A percentile compares a stretch with the other conserved stretches of the same genome.
These are phyloP conservation scores for Tachysurus vachellii DNA, from an alignment of 2,113 vertebrate species.

Conservation along the genomic window DNA sequence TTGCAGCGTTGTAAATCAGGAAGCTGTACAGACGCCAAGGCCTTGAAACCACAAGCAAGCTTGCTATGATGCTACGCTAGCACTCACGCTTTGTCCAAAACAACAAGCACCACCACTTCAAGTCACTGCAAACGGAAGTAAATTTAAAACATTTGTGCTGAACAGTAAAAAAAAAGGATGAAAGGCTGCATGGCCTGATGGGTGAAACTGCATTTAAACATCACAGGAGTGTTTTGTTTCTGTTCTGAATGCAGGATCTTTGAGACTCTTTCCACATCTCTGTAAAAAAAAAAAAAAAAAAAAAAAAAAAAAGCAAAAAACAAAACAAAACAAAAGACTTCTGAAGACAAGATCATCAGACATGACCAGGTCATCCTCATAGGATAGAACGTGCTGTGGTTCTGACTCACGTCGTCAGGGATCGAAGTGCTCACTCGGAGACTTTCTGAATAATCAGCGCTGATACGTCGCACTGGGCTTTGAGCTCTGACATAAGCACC, in stretches of 20 bases:
- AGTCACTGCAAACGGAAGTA: neutral
- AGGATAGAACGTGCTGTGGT: neutral
- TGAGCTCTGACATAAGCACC: slow-evolving; percentile 21
- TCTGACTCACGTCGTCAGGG: neutral
- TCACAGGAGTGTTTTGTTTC: neutral
- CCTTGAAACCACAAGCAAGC: slow-evolving; percentile 6
- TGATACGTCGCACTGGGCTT: neutral
- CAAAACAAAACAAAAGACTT: too few relatives aligned
- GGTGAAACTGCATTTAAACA: neutral
- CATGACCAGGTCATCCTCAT: neutral
- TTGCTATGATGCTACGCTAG: neutral
- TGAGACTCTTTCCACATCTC: neutral
- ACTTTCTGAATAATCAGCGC: neutral
- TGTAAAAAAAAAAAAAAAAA: neutral
- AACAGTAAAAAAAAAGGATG: neutral
- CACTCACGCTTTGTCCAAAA: slow-evolving; percentile 15
- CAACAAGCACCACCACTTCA: slow-evolving; percentile 17
- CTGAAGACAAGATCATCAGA: neutral
- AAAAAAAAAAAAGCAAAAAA: too few relatives aligned
- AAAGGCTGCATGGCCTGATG: neutral
- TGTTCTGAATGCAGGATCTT: neutral
- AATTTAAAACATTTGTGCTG: slow-evolving; percentile 8
- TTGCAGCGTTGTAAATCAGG: slow-evolving; percentile 32
- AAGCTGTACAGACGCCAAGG: slow-evolving; percentile 11
- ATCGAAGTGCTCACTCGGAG: neutral